Conservation (phyloP, 2,113 vertebrate genomes). For the Eulemur rufifrons region DNA sequence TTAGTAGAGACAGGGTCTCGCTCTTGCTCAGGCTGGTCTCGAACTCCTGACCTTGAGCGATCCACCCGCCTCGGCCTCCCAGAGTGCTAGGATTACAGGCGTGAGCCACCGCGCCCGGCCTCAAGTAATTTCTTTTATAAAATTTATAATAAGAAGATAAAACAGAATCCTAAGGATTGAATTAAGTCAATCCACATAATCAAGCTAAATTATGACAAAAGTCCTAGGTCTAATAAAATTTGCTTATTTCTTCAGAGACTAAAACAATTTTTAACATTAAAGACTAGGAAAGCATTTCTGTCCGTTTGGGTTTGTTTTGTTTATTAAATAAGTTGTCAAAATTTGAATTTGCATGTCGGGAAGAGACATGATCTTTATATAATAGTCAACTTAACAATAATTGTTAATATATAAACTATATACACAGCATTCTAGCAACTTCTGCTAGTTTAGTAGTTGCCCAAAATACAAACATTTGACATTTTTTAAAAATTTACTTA, state of each 20-base stretch:
- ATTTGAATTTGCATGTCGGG: background rate
- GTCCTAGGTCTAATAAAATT: background rate
- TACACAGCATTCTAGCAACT: background rate
- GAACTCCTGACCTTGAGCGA: too few species aligned
- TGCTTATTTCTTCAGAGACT: slow-evolving; percentile 1
- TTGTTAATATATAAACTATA: background rate
- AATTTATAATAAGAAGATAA: background rate
- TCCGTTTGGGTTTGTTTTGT: background rate
- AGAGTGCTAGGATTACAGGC: too few species aligned
- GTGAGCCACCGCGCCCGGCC: too few species aligned
- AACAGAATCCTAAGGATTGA: background rate
- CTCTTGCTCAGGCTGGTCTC: too few species aligned
- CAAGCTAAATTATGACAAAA: background rate
- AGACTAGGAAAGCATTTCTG: background rate
- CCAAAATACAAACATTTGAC: background rate
- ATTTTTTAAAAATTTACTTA: background rate
- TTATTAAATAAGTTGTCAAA: slow-evolving; percentile 30
- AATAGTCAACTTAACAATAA: background rate
- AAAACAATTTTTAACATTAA: background rate
- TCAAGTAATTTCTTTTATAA: background rate
- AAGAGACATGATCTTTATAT: background rate
- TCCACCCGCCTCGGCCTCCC: too few species aligned
- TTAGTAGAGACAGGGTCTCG: too few species aligned
- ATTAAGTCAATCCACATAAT: background rate
- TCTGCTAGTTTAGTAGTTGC: background rate